Evolutionary conservation across 2,888 invertebrate species (phyloP).

Genomic region (Hydriomena furcata): DNA sequence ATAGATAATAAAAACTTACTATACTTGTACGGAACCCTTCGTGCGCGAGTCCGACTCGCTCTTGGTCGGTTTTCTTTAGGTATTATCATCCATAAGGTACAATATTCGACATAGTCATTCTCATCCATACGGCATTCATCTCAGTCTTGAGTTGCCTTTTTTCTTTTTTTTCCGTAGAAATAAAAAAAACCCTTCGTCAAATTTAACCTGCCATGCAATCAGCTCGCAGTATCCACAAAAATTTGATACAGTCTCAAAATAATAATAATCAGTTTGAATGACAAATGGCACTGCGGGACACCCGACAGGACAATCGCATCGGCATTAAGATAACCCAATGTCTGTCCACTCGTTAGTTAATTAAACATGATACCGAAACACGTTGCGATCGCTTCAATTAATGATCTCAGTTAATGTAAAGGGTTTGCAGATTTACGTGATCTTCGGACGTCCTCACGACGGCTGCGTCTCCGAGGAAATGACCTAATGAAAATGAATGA

Average conservation of each 20-base stretch:
- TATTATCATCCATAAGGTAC: no score
- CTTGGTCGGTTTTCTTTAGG: no score
- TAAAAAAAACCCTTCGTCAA: no score
- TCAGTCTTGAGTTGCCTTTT: no score
- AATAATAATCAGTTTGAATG: slow-evolving; percentile 13
- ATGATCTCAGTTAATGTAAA: slow-evolving; percentile 78
- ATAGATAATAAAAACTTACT: no score
- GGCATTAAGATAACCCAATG: slow-evolving; percentile 73
- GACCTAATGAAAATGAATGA: slow-evolving; percentile 24
- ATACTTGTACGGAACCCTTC: no score
- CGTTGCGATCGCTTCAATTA: slow-evolving; percentile 69
- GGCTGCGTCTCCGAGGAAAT: slow-evolving; percentile 14
- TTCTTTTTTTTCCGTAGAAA: background rate
- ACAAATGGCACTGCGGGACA: slow-evolving; percentile 29
- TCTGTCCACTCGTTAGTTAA: slow-evolving; percentile 76
- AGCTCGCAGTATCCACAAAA: background rate
- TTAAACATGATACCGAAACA: slow-evolving; percentile 75
- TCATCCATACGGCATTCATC: no score
- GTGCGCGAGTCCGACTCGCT: no score
- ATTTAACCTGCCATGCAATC: background rate
- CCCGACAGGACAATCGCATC: slow-evolving; percentile 48
- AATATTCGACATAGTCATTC: no score
- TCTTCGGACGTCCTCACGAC: slow-evolving; percentile 39
- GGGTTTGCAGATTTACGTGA: slow-evolving; percentile 71
- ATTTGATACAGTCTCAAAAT: slow-evolving; percentile 1